phyloP scores from a whole-genome alignment of 1,140 invertebrate genomes.

The Drosophila mojavensis region DNA sequence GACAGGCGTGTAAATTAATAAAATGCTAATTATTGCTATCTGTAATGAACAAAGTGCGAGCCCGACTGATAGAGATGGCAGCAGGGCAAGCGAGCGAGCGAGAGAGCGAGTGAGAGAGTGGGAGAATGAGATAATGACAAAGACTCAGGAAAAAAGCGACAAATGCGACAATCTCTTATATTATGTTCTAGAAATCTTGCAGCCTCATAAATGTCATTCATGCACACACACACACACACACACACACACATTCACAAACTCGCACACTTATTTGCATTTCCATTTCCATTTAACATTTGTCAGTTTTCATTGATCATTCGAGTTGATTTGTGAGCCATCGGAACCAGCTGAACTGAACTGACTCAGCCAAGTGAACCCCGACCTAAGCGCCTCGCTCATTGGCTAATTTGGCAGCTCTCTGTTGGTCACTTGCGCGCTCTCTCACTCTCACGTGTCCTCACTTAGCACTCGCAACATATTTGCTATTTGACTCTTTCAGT shows the following conservation, averaged over 20 bases:
- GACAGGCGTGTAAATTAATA: slow-evolving; percentile 43
- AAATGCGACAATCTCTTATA: slow-evolving; percentile 15
- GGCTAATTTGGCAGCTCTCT: no score
- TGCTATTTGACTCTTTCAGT: no score
- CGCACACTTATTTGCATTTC: neutral
- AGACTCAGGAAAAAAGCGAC: slow-evolving; percentile 3
- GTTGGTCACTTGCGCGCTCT: no score
- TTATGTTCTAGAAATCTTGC: neutral
- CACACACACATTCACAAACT: neutral
- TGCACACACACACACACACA: neutral
- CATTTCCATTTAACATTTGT: neutral
- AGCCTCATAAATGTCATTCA: slow-evolving; percentile 22
- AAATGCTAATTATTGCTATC: slow-evolving; percentile 47
- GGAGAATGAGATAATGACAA: slow-evolving; percentile 5
- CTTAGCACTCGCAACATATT: no score
- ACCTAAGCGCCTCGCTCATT: neutral
- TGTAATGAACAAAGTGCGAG: slow-evolving; percentile 41
- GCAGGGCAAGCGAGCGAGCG: neutral
- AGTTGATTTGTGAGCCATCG: neutral
- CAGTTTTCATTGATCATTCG: no score
- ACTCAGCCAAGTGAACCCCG: neutral
- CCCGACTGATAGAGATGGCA: neutral
- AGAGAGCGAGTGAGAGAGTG: neutral
- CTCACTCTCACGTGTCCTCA: no score
- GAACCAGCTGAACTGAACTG: neutral